phyloP scores from a whole-genome alignment of 1,140 invertebrate genomes.

The Alviniconcha marisindica region DNA sequence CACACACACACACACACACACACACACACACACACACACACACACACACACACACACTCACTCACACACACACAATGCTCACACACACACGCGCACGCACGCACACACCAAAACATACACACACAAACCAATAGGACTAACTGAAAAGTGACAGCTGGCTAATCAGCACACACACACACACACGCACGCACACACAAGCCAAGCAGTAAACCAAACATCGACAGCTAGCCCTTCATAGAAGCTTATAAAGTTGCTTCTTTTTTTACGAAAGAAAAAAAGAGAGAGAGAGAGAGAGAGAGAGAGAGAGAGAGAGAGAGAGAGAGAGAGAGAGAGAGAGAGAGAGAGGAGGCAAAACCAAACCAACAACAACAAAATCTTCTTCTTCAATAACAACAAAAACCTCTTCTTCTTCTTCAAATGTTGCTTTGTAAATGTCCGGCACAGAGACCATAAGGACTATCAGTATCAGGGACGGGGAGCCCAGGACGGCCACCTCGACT shows the following conservation, averaged over 20 bases:
- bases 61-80: neutral
- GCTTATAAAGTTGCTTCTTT: no score
- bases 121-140: neutral
- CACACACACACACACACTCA: no score
- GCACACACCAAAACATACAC: neutral
- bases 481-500: neutral
- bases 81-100: constrained; percentile 14
- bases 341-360: neutral
- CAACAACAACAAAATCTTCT: neutral
- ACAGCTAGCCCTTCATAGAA: no score
- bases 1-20: no score
- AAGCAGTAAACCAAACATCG: no score
- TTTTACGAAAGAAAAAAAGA: neutral
- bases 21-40: no score
- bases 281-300: neutral
- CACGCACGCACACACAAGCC: neutral
- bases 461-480: neutral
- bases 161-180: neutral
- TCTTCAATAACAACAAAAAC: neutral
- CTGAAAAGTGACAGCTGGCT: neutral
- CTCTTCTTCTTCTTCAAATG: neutral
- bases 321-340: neutral
- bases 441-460: neutral
- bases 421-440: neutral
- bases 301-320: neutral